Evolutionary conservation across 23 tunicate species (phyloP), one percentile per base, ranked within the genome.

Genomic region (Halocynthia roretzi): DNA sequence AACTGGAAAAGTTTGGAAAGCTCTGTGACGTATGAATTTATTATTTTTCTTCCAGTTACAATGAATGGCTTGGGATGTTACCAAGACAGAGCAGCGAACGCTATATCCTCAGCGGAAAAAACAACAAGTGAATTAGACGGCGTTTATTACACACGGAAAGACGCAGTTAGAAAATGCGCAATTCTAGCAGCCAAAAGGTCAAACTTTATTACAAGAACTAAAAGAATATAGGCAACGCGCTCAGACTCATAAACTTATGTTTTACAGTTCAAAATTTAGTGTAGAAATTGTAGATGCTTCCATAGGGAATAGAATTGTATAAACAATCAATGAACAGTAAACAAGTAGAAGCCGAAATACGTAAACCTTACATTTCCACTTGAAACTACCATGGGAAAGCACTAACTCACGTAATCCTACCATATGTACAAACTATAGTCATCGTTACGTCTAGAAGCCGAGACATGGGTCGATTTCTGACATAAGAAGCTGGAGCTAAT

Each of bases 151-250:
- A 9, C 8, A 20, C 17, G 78, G 21, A 54, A 53, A 18, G 65
- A 74, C 40, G 67, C 78, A 10, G 31, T 74, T 5, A 54, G 78
- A 54, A 74, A 74, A 74, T 74, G 78, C 63, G 78, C 78, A 8
- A 52, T 19, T 12, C 49, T 54, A 7, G 78, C 78, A 8, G 63
- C 78, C 6, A 21, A 22, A 8, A 74, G 78, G 78, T 74, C 44
- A 31, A 31, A n/a, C n/a, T n/a, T n/a, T n/a, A n/a, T n/a, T n/a
- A n/a, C n/a, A n/a, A 31, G 4, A 31, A 31, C 4, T 31, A 31
- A 31, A 1, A 31, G 4, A 31, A 31, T 31, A 0, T 31, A 31
- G 44, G 44, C 44, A 31, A 67, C 23, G 4, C 64, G 64, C 64
- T 15, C 12, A 12, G 12, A 12, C 62, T 12, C 11, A 57, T 57